These are phyloP conservation scores for Alectura lathami DNA, from an alignment of 2,113 vertebrate species.

Conservation along the genomic window DNA sequence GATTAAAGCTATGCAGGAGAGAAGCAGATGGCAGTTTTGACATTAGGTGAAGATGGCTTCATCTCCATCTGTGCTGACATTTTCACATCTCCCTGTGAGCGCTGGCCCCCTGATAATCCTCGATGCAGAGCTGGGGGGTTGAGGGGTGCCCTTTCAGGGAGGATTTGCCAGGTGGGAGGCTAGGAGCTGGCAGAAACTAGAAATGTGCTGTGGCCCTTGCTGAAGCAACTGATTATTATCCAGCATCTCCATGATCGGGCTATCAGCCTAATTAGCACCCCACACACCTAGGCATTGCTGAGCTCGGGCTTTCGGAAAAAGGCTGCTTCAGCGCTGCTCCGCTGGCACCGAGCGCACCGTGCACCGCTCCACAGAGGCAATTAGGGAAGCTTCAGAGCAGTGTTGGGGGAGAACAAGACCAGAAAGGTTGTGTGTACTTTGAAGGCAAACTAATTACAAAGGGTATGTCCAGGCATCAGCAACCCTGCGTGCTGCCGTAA, in stretches of 20 bases:
- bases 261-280: background rate
- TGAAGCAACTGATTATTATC: background rate
- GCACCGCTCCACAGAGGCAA: background rate
- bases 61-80: constrained; percentile 73
- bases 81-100: constrained; percentile 29
- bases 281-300: background rate
- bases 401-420: background rate
- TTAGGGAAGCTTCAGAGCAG: background rate
- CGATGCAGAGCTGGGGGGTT: background rate
- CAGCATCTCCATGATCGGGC: background rate
- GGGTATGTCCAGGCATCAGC: background rate
- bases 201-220: background rate
- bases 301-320: background rate
- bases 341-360: rapidly evolving
- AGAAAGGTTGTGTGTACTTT: background rate
- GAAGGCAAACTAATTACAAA: background rate
- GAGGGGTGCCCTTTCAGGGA: background rate
- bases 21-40: constrained; percentile 70
- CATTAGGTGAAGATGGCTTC: constrained; percentile 65
- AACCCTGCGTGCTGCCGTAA: rapidly evolving
- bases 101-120: constrained; percentile 1
- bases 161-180: background rate
- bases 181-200: background rate
- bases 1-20: constrained; percentile 51
- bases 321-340: background rate